Percentiles rank a stretch among this genome's conserved stretches.
phyloP scores from a whole-genome alignment of 2,888 invertebrate genomes.

The Spisula subtruncata region DNA sequence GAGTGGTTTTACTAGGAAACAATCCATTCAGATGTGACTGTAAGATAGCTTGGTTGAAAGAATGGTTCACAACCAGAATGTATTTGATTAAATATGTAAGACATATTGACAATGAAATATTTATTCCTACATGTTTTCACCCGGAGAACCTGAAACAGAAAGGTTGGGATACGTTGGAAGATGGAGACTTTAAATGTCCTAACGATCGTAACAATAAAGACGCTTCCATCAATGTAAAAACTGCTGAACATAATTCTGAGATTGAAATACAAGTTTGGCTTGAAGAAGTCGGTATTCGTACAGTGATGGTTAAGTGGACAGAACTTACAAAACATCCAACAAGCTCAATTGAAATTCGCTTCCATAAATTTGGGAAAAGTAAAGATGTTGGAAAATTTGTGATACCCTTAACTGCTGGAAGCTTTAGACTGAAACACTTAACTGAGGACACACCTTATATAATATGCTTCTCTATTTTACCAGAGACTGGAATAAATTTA shows the following conservation, averaged over 20 bases:
- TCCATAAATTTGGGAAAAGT: conserved; percentile 69
- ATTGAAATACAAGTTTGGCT: conserved; percentile 57
- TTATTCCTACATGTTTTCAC: conserved; percentile 74
- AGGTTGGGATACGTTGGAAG: conserved; percentile 74
- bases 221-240: conserved; percentile 42
- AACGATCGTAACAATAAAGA: background rate
- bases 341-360: conserved; percentile 54
- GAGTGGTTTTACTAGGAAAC: conserved; percentile 70
- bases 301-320: conserved; percentile 65
- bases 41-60: conserved; percentile 74
- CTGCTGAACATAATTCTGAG: conserved; percentile 17
- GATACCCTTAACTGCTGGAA: conserved; percentile 52
- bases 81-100: conserved; percentile 74
- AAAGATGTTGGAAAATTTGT: conserved; percentile 47
- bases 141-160: conserved; percentile 68
- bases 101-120: conserved; percentile 63
- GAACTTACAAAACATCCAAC: conserved; percentile 18
- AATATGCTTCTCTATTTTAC: conserved; percentile 62
- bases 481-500: background rate
- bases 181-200: conserved; percentile 73
- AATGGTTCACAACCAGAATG: conserved; percentile 74
- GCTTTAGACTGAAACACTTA: conserved; percentile 59
- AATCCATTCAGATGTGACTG: conserved; percentile 76
- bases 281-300: conserved; percentile 51
- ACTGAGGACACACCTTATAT: conserved; percentile 64